Conservation (phyloP, 2,888 invertebrate genomes). For the Ormyrus labotus region DNA sequence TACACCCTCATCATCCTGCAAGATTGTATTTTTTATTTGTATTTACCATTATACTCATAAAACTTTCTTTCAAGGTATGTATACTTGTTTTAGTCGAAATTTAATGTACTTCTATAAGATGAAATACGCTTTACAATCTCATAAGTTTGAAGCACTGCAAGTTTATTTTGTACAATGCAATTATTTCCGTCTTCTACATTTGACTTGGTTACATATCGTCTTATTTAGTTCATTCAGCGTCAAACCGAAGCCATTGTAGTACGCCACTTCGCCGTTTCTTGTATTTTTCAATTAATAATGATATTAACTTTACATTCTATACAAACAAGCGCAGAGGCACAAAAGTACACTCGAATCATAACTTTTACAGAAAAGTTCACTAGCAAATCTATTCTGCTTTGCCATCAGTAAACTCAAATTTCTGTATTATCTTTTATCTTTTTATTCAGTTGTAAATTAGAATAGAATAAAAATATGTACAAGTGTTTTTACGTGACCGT, state of each 20-base stretch:
- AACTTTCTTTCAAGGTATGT: constrained; percentile 42
- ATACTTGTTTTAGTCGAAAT: constrained; percentile 41
- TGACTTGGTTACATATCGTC: constrained; percentile 42
- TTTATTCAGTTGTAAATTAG: constrained; percentile 55
- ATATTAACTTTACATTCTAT: constrained; percentile 56
- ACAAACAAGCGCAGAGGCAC: constrained; percentile 56
- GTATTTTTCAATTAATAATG: constrained; percentile 45
- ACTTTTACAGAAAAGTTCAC: constrained; percentile 56
- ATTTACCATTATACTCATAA: constrained; percentile 35
- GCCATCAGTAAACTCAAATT: constrained; percentile 56
- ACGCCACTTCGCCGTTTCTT: constrained; percentile 43
- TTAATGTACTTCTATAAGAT: constrained; percentile 41
- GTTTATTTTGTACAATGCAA: constrained; percentile 50
- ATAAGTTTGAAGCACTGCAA: constrained; percentile 46
- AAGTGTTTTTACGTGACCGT: constrained; percentile 50
- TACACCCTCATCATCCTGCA: constrained; percentile 30
- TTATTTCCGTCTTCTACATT: constrained; percentile 32
- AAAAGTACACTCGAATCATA: constrained; percentile 47
- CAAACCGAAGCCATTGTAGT: constrained; percentile 54
- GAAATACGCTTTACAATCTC: constrained; percentile 48
- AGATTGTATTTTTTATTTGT: constrained; percentile 34
- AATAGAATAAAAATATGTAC: constrained; percentile 57
- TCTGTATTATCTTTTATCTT: constrained; percentile 44
- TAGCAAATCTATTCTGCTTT: constrained; percentile 57
- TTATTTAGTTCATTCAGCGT: constrained; percentile 45